These are phyloP conservation scores for Cyanistes caeruleus DNA, from an alignment of 2,113 vertebrate species.

Conservation along the genomic window DNA sequence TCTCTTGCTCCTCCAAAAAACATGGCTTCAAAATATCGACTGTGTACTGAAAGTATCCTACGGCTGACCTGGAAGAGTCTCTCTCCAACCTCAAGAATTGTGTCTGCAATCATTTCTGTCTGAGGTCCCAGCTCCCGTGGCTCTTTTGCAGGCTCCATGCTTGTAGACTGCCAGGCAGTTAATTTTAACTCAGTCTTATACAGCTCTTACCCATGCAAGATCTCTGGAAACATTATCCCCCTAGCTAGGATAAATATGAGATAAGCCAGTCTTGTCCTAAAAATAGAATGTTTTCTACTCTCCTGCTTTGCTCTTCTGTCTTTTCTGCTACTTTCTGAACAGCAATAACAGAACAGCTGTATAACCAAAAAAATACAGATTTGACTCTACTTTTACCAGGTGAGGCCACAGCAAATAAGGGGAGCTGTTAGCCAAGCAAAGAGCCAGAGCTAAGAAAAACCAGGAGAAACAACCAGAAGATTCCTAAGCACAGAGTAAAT, in stretches of 20 bases:
- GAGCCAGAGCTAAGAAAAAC: neutral
- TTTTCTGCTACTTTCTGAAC: neutral
- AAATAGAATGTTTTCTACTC: slow-evolving; percentile 36
- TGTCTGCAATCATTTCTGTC: slow-evolving; percentile 42
- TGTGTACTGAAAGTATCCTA: slow-evolving; percentile 73
- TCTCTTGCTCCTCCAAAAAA: slow-evolving; percentile 85
- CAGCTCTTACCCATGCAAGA: neutral
- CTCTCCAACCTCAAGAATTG: slow-evolving; percentile 75
- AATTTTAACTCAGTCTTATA: neutral
- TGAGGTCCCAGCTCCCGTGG: neutral
- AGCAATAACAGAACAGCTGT: neutral
- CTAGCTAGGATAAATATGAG: neutral
- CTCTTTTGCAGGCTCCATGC: slow-evolving; percentile 30
- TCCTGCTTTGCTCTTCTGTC: neutral
- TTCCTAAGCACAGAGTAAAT: neutral
- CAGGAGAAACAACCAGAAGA: neutral
- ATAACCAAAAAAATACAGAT: neutral
- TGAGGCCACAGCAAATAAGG: neutral
- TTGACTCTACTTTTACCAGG: neutral
- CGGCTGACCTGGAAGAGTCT: slow-evolving; percentile 83
- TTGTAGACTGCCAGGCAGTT: neutral
- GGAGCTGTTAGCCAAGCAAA: neutral
- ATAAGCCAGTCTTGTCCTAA: slow-evolving; percentile 23
- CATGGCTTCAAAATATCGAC: slow-evolving; percentile 85
- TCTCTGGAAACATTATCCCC: neutral